These are phyloP conservation scores for Branchellion lobata DNA, from an alignment of 2,888 invertebrate genomes.

Conservation along the genomic window DNA sequence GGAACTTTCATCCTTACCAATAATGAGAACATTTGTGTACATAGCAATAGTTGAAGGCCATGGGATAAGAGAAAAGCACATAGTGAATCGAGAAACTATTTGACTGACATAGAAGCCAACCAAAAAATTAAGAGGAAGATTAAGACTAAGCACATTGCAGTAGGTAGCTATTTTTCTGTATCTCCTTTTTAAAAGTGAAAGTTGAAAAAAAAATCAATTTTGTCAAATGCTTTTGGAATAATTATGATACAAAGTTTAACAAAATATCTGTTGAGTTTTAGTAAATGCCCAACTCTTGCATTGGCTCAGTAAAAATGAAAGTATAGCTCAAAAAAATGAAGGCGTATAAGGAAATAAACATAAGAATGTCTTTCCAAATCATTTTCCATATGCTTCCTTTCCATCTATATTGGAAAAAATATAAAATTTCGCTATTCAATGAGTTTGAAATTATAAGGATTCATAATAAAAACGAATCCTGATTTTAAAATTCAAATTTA, in stretches of 20 bases:
- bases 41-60: conserved; percentile 7
- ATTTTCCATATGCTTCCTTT: conserved; percentile 40
- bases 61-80: conserved; percentile 5
- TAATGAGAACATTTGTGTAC: conserved; percentile 8
- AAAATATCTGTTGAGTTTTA: no score
- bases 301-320: not conserved
- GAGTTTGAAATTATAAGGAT: no score
- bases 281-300: conserved; percentile 15
- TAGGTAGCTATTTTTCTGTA: conserved; percentile 19
- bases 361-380: conserved; percentile 29
- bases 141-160: conserved; percentile 24
- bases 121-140: conserved; percentile 24
- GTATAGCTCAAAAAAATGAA: conserved; percentile 16
- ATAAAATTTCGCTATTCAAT: no score
- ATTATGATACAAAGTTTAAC: no score
- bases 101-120: conserved; percentile 32
- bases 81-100: conserved; percentile 18
- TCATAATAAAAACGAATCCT: no score
- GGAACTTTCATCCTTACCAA: conserved; percentile 25
- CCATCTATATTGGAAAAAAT: conserved; percentile 38
- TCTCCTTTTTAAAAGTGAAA: not conserved
- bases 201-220: no score
- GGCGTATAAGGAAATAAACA: conserved; percentile 13
- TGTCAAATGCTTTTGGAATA: no score
- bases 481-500: no score